Evolutionary conservation across 2,797 vertebrate genomes (phyloP).

Genomic region (Pseudopleuronectes americanus): DNA sequence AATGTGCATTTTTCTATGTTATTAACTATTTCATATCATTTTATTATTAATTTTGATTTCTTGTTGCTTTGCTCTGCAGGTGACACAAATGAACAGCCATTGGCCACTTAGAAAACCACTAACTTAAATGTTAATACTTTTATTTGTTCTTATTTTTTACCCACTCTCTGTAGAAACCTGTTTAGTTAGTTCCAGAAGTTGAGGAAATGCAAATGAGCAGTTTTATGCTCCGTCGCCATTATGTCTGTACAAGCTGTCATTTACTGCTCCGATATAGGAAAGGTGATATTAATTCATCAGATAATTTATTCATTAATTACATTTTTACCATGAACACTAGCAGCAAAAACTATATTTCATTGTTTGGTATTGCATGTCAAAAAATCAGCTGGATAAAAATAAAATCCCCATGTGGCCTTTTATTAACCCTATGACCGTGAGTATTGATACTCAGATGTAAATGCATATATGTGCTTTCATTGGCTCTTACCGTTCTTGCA

Average conservation of each 20-base stretch:
- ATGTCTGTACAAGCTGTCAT: neutral
- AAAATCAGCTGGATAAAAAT: neutral
- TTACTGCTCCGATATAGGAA: neutral
- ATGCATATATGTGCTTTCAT: neutral
- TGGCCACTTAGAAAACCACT: neutral
- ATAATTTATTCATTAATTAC: neutral
- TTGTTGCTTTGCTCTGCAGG: neutral
- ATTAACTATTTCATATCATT: no score
- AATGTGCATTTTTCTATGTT: neutral
- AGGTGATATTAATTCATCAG: neutral
- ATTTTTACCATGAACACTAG: neutral
- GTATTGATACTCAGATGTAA: neutral
- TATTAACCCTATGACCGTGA: neutral
- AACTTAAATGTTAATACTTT: neutral
- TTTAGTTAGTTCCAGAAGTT: neutral
- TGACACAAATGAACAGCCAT: no score
- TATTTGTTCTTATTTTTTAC: neutral
- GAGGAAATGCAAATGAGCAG: neutral
- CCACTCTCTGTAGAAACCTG: neutral
- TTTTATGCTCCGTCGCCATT: neutral
- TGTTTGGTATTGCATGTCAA: neutral
- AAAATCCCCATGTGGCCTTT: neutral
- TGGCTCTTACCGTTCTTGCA: neutral
- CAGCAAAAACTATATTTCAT: neutral
- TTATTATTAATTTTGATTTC: neutral